A percentile compares a stretch with the other conserved stretches of the same genome.
phyloP scores from a whole-genome alignment of 2,888 invertebrate genomes.

The Sminthurinus aureus region DNA sequence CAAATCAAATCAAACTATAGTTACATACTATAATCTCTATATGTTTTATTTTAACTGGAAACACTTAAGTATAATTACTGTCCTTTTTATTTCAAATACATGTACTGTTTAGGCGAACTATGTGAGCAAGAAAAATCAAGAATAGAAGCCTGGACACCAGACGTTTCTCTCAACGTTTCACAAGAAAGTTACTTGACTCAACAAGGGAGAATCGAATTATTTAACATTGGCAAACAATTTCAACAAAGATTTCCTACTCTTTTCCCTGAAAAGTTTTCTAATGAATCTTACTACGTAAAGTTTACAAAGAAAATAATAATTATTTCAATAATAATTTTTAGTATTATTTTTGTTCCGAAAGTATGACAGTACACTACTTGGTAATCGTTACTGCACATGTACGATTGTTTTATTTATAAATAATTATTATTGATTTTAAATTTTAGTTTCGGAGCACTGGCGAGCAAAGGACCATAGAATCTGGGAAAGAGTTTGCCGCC shows the following conservation, averaged over 20 bases:
- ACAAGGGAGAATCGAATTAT: slow-evolving; percentile 46
- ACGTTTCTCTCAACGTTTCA: slow-evolving; percentile 34
- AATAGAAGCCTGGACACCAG: slow-evolving; percentile 40
- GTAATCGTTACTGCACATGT: no score
- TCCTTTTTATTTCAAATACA: background rate
- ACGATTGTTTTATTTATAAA: no score
- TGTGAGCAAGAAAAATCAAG: slow-evolving; percentile 25
- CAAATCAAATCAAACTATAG: no score
- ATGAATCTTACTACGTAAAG: slow-evolving; percentile 44
- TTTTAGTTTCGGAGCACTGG: slow-evolving; percentile 28
- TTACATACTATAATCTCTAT: no score
- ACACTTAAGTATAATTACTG: background rate
- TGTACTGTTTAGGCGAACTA: slow-evolving; percentile 4
- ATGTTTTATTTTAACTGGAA: background rate
- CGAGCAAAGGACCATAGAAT: slow-evolving; percentile 31
- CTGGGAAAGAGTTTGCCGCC: slow-evolving; percentile 26
- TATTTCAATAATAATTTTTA: no score
- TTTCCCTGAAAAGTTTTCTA: slow-evolving; percentile 41
- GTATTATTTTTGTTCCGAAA: no score
- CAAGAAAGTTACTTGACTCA: slow-evolving; percentile 38
- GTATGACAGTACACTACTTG: no score
- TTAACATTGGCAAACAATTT: slow-evolving; percentile 42
- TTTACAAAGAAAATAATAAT: no score
- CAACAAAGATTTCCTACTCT: slow-evolving; percentile 43
- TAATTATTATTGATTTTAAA: no score